A percentile compares a stretch with the other conserved stretches of the same genome.
phyloP scores from a whole-genome alignment of 30 jellyfish, hydroid and myxozoan species.

The Hydractinia echinata region DNA sequence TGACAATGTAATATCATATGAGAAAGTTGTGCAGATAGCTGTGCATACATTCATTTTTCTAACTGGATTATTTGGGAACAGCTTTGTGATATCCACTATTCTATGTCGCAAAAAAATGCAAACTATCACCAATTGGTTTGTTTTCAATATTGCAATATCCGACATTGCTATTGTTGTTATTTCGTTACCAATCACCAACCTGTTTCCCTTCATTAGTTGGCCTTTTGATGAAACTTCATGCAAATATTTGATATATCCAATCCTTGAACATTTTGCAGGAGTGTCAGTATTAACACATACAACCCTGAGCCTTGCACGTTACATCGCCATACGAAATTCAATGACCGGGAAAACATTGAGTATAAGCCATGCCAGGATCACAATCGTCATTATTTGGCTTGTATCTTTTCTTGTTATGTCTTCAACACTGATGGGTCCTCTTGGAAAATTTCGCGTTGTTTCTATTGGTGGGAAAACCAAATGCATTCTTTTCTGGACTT shows the following conservation, averaged over 20 bases:
- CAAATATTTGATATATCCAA: slow-evolving; percentile 46
- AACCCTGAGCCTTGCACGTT: slow-evolving; percentile 52
- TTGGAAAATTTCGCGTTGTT: slow-evolving; percentile 1
- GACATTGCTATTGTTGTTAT: slow-evolving; percentile 52
- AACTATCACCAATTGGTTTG: slow-evolving; percentile 61
- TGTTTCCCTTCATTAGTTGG: slow-evolving; percentile 60
- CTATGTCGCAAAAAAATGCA: slow-evolving; percentile 27
- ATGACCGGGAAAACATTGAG: slow-evolving; percentile 28
- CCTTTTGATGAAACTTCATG: slow-evolving; percentile 61
- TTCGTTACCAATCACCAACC: slow-evolving; percentile 36
- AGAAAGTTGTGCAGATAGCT: slow-evolving; percentile 25
- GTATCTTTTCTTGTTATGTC: slow-evolving; percentile 52
- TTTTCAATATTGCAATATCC: slow-evolving; percentile 52
- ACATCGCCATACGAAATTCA: slow-evolving; percentile 44
- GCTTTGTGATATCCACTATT: slow-evolving; percentile 34
- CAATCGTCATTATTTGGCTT: slow-evolving; percentile 52
- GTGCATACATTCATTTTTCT: slow-evolving; percentile 44
- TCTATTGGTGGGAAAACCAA: too few species aligned
- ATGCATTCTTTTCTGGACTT: neutral
- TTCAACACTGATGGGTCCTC: slow-evolving; percentile 50
- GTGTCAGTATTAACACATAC: slow-evolving; percentile 77
- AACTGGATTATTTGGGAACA: slow-evolving; percentile 54
- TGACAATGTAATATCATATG: slow-evolving; percentile 4
- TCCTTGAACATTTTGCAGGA: slow-evolving; percentile 75
- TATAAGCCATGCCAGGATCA: slow-evolving; percentile 28